These are phyloP conservation scores for Fragum whitleyi DNA, from an alignment of 2,888 invertebrate genomes.

Conservation along the genomic window DNA sequence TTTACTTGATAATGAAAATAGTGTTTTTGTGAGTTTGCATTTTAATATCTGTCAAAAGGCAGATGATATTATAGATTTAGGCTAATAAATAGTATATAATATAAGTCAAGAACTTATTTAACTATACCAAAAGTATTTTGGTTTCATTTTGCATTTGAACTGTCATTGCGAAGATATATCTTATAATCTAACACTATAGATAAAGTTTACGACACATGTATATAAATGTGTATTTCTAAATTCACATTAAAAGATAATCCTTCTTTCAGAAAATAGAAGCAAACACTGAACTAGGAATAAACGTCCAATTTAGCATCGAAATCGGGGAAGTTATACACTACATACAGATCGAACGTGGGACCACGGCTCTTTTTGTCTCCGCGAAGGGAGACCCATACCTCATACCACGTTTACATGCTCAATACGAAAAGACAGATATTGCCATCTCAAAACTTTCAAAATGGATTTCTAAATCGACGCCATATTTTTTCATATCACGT, in stretches of 20 bases:
- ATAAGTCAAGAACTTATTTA: too few relatives aligned
- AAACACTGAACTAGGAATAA: background rate
- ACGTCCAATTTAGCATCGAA: slow-evolving; percentile 70
- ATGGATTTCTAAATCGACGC: slow-evolving; percentile 40
- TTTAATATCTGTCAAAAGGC: too few relatives aligned
- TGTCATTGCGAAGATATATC: too few relatives aligned
- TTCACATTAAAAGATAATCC: background rate
- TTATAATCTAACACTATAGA: too few relatives aligned
- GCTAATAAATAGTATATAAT: too few relatives aligned
- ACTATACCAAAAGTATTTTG: too few relatives aligned
- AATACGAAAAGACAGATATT: slow-evolving; percentile 56
- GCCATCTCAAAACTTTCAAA: slow-evolving; percentile 43
- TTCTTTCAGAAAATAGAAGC: slow-evolving; percentile 18
- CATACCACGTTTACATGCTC: slow-evolving; percentile 30
- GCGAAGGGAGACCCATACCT: slow-evolving; percentile 58
- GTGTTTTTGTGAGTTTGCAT: too few relatives aligned
- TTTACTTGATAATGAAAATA: too few relatives aligned
- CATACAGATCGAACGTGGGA: slow-evolving; percentile 76
- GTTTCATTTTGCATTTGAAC: too few relatives aligned
- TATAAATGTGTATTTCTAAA: too few relatives aligned
- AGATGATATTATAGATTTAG: too few relatives aligned
- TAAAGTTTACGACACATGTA: too few relatives aligned
- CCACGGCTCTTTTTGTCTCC: slow-evolving; percentile 72
- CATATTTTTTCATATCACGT: slow-evolving; percentile 30
- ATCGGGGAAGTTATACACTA: slow-evolving; percentile 70